phyloP scores from a whole-genome alignment of 2,113 vertebrate genomes.

The Sinocyclocheilus grahami region DNA sequence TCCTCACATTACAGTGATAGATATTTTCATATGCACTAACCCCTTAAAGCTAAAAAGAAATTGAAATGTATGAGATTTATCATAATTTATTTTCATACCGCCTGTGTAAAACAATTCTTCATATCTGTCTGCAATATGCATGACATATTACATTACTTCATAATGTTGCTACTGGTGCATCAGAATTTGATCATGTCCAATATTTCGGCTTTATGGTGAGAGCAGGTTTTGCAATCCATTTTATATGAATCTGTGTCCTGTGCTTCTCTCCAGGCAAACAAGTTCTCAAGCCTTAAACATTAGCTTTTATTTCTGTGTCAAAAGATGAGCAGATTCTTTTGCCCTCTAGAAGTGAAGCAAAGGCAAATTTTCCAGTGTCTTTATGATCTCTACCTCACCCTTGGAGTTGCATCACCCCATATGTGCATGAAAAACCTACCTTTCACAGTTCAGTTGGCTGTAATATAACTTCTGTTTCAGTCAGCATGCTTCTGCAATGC shows the following conservation, averaged over 20 bases:
- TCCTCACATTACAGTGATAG: slow-evolving; percentile 34
- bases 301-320: not conserved
- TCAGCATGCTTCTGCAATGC: not conserved
- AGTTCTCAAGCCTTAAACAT: not conserved
- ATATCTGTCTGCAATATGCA: slow-evolving; percentile 28
- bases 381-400: slow-evolving; percentile 13
- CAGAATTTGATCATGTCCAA: slow-evolving; percentile 4
- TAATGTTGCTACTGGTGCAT: slow-evolving; percentile 3
- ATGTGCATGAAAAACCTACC: slow-evolving; percentile 18
- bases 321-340: slow-evolving; percentile 1
- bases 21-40: slow-evolving; percentile 48
- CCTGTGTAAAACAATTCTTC: slow-evolving; percentile 18
- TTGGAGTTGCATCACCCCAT: slow-evolving; percentile 25
- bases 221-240: not conserved
- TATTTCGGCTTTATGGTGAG: not conserved
- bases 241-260: not conserved
- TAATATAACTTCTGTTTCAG: not conserved
- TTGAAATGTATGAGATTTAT: slow-evolving; percentile 37
- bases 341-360: slow-evolving; percentile 33
- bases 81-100: slow-evolving; percentile 22
- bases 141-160: slow-evolving; percentile 4
- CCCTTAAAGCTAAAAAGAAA: slow-evolving; percentile 31
- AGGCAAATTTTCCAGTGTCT: slow-evolving; percentile 18
- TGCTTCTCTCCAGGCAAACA: not conserved
- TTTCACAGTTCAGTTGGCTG: slow-evolving; percentile 34